Conservation (phyloP, 2,113 vertebrate species). For the Phocoena phocoena region DNA sequence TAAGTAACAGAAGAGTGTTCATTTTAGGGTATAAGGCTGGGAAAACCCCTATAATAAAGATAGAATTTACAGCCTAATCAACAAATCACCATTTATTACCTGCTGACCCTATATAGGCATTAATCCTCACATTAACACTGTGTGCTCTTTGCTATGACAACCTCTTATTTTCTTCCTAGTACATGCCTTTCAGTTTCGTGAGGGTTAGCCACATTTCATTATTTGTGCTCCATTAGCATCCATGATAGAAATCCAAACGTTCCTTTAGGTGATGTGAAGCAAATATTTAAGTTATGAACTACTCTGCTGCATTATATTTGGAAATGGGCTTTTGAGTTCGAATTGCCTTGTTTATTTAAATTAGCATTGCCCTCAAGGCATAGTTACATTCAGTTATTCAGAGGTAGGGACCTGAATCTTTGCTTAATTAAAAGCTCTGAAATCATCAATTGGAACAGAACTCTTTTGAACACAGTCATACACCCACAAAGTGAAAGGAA, state of each 20-base stretch:
- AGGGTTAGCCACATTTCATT: neutral
- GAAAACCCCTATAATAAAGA: neutral
- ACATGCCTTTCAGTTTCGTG: neutral
- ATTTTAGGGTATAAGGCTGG: neutral
- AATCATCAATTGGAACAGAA: constrained; percentile 47
- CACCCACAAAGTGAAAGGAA: constrained; percentile 21
- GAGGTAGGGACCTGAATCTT: constrained; percentile 15
- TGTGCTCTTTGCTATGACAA: neutral
- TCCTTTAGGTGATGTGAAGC: neutral
- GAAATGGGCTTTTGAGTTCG: constrained; percentile 29
- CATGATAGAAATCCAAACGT: neutral
- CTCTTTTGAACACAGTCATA: constrained; percentile 42
- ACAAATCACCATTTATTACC: no score
- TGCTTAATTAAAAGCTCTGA: constrained; percentile 65
- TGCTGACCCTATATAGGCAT: fast-evolving
- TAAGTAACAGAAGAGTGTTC: neutral
- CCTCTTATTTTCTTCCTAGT: neutral
- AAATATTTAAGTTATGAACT: constrained; percentile 13
- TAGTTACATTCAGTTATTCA: constrained; percentile 48
- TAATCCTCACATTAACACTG: fast-evolving
- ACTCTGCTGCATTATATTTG: neutral
- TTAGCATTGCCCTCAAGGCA: neutral
- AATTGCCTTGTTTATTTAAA: constrained; percentile 48
- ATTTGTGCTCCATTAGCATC: neutral
- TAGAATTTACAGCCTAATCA: neutral